Evolutionary conservation across 2,113 vertebrate species (phyloP), one percentile per base, ranked within the genome.

Genomic region (Paratilapia polleni): DNA sequence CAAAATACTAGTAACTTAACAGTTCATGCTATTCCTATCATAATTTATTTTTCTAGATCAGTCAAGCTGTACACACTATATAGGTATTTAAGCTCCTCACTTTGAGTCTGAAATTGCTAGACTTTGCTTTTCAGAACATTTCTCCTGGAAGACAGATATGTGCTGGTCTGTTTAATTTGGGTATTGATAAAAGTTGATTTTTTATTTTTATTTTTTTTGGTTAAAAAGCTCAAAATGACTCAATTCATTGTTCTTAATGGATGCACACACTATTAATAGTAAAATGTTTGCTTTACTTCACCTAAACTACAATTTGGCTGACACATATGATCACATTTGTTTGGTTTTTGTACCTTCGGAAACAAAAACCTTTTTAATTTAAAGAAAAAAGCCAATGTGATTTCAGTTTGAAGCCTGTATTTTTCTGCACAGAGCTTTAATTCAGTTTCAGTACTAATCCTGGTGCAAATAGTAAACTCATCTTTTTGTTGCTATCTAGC

Each of bases 341-440:
- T 73, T 64, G 2, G 7, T 78, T 88, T 62, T 76, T 60, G 31
- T 74, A 78, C 56, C 77, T 81, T 80, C 73, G 79, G 19, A 58
- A 63, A 81, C 57, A 88, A 82, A 85, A 43, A 24, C 24, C 61
- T 92, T 28, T 78, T 87, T 85, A 64, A 86, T 77, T 80, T 70
- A 26, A 60, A 80, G 57, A 56, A 84, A 28, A 1, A 28, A 59
- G 74, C 22, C 22, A 74, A 38, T 63, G 14, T 34, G 6, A 26
- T 82, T 43, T 86, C 20, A 60, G 20, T 87, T 73, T 56, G 79
- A 78, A 60, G 52, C 56, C 60, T 43, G 34, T 49, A 14, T 82
- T 56, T 87, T 52, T 58, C 75, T 60, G 17, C 4, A 57, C 63
- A 64, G 58, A 83, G 49, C 78, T 74, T 80, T 22, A 82, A 78